These are phyloP conservation scores for rat (Rattus norvegicus) DNA, from an alignment of 2,113 vertebrate species.

Conservation along the genomic window GRCr8 NC_086035.1:8722001-8722500, in stretches of 20 bases:
- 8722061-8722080: neutral
- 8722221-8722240: neutral
- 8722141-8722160: slow-evolving; percentile 30
- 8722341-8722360: neutral
- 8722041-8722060: neutral
- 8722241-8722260: neutral
- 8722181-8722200: neutral
- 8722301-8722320: neutral
- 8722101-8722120: slow-evolving; percentile 14
- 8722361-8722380: neutral
- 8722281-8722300: neutral
- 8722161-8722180: neutral
- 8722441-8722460: neutral
- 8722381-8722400: neutral
- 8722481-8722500: neutral
- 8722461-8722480: neutral
- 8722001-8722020: neutral
- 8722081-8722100: neutral
- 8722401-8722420: neutral
- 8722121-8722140: neutral
- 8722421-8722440: fast-evolving
- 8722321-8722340: neutral
- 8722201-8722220: neutral
- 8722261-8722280: neutral
- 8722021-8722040: neutral